phyloP scores from a whole-genome alignment of 1,140 invertebrate species.

The Bursaphelenchus mucronatus region DNA sequence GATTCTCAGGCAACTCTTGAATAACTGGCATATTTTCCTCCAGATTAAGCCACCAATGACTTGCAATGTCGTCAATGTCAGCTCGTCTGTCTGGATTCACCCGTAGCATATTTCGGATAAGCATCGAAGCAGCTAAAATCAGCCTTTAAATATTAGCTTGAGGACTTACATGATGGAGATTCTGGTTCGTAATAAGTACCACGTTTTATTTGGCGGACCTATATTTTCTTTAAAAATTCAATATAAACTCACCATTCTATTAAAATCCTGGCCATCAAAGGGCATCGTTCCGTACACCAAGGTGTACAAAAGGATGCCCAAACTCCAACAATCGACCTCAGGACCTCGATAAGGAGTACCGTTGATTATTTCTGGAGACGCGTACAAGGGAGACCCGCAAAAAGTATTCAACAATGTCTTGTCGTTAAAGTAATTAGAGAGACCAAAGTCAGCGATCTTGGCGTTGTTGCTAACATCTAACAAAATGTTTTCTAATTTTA shows the following conservation, averaged over 20 bases:
- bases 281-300: constrained; percentile 99
- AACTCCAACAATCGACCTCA: constrained; percentile 80
- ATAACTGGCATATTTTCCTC: constrained; percentile 63
- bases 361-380: constrained; percentile 96
- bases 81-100: constrained; percentile 82
- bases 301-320: constrained; percentile 93
- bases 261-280: constrained; percentile 77
- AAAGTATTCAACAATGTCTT: constrained; percentile 76
- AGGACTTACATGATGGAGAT: constrained; percentile 76
- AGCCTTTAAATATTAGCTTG: constrained; percentile 17
- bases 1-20: constrained; percentile 60
- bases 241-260: constrained; percentile 2
- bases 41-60: constrained; percentile 85
- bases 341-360: constrained; percentile 67
- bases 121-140: constrained; percentile 77
- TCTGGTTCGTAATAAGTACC: constrained; percentile 95
- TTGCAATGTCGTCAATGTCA: constrained; percentile 85
- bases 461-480: constrained; percentile 90
- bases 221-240: background rate
- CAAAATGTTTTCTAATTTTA: constrained; percentile 97
- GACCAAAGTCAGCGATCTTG: constrained; percentile 97
- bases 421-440: constrained; percentile 94
- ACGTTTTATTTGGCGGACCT: constrained; percentile 87
- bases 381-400: constrained; percentile 94
- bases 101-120: constrained; percentile 88